Evolutionary conservation across 1,140 invertebrate species (phyloP).

Genomic region (Maconellicoccus hirsutus): DNA sequence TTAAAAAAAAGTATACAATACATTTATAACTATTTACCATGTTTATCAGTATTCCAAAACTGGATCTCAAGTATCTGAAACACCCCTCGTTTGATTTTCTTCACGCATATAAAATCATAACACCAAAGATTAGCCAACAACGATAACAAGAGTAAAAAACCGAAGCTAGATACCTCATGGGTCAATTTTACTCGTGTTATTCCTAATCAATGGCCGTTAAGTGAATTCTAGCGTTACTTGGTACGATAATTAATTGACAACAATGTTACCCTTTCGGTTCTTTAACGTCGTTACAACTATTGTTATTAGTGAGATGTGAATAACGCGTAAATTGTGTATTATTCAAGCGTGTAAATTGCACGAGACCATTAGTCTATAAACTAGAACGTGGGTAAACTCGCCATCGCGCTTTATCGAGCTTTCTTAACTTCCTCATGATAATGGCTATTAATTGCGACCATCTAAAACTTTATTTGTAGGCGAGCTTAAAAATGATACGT

Average conservation of each 20-base stretch:
- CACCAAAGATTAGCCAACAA: no score
- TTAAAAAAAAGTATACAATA: no score
- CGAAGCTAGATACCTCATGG: no score
- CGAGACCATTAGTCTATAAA: background rate
- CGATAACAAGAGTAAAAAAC: background rate
- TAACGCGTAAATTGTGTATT: constrained; percentile 9
- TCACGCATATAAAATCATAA: no score
- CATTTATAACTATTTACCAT: no score
- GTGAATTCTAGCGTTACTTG: background rate
- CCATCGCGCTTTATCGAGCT: background rate
- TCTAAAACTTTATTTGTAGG: background rate
- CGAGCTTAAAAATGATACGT: no score
- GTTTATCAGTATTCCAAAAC: no score
- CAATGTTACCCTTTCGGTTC: background rate
- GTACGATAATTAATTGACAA: background rate
- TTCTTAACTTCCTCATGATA: background rate
- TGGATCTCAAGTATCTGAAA: no score
- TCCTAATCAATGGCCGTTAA: constrained; percentile 4
- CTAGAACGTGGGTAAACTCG: background rate
- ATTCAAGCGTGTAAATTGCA: constrained; percentile 4
- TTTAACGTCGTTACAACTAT: constrained; percentile 1
- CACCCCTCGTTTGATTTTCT: no score
- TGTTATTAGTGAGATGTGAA: background rate
- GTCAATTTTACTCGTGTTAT: background rate
- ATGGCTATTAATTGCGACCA: constrained; percentile 3